These are phyloP conservation scores for Calypte anna DNA, from an alignment of 2,113 vertebrate species.

Conservation along the genomic window DNA sequence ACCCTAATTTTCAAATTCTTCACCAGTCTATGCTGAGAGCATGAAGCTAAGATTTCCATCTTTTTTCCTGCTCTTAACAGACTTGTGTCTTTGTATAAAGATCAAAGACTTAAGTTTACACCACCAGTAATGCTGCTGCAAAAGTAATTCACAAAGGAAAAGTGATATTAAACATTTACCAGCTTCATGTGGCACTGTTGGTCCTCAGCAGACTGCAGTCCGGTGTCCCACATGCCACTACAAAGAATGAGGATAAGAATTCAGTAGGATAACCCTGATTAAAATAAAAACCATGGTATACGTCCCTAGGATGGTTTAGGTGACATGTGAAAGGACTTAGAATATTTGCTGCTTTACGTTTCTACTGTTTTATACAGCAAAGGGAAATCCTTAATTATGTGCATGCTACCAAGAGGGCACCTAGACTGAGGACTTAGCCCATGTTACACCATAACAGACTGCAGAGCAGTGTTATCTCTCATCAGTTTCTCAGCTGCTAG, in stretches of 20 bases:
- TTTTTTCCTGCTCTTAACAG: not conserved
- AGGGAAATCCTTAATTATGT: not conserved
- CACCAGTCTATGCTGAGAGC: not conserved
- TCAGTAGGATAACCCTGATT: not conserved
- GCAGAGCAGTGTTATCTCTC: not conserved
- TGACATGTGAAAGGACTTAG: not conserved
- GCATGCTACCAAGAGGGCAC: not conserved
- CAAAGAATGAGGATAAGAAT: not conserved
- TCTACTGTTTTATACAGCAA: not conserved
- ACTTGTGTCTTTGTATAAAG: not conserved
- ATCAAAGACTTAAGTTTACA: not conserved
- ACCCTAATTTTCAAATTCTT: not conserved
- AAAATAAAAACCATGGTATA: not conserved
- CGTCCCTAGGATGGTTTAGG: not conserved
- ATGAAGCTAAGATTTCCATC: not conserved
- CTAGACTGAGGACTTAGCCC: not conserved
- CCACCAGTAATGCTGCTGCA: not conserved
- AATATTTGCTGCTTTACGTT: not conserved
- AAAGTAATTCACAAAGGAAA: constrained; percentile 21
- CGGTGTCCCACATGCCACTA: not conserved
- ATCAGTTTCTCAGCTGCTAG: not conserved
- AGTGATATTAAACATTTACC: not conserved
- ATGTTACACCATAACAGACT: not conserved
- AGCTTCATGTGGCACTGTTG: not conserved
- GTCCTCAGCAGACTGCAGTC: not conserved